Percentiles rank a stretch among this genome's conserved stretches.
Evolutionary conservation across 2,888 invertebrate species (phyloP).

Genomic region (Dryadula phaetusa): DNA sequence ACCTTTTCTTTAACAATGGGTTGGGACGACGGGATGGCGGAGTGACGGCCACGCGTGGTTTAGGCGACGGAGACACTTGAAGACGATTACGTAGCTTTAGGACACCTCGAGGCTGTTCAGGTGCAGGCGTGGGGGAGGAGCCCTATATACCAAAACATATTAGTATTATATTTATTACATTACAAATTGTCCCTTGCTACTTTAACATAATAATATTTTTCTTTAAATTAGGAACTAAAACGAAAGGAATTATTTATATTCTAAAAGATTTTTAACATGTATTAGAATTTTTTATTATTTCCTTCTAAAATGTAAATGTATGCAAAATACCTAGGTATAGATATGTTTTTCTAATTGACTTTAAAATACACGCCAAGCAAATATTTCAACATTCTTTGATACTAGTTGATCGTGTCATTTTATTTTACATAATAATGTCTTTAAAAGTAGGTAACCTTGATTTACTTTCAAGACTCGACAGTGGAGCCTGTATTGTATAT

Average conservation of each 20-base stretch:
- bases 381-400: slow-evolving; percentile 36
- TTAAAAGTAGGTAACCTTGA: slow-evolving; percentile 45
- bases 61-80: slow-evolving; percentile 75
- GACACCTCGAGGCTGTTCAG: slow-evolving; percentile 66
- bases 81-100: slow-evolving; percentile 68
- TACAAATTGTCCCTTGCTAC: too few species aligned
- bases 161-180: neutral
- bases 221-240: too few species aligned
- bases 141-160: slow-evolving; percentile 48
- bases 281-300: neutral
- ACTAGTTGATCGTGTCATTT: slow-evolving; percentile 31
- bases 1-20: slow-evolving; percentile 80
- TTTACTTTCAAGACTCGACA: slow-evolving; percentile 44
- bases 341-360: neutral
- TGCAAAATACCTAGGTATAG: neutral
- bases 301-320: neutral
- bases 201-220: too few species aligned
- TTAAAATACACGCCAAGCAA: slow-evolving; percentile 13
- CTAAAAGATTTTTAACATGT: too few species aligned
- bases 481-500: slow-evolving; percentile 33
- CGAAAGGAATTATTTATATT: too few species aligned
- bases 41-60: slow-evolving; percentile 79
- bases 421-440: slow-evolving; percentile 35
- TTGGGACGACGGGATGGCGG: slow-evolving; percentile 82
- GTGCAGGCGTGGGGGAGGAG: slow-evolving; percentile 66